These are phyloP conservation scores for Lophius piscatorius DNA, from an alignment of 2,113 vertebrate species.

Conservation along the genomic window DNA sequence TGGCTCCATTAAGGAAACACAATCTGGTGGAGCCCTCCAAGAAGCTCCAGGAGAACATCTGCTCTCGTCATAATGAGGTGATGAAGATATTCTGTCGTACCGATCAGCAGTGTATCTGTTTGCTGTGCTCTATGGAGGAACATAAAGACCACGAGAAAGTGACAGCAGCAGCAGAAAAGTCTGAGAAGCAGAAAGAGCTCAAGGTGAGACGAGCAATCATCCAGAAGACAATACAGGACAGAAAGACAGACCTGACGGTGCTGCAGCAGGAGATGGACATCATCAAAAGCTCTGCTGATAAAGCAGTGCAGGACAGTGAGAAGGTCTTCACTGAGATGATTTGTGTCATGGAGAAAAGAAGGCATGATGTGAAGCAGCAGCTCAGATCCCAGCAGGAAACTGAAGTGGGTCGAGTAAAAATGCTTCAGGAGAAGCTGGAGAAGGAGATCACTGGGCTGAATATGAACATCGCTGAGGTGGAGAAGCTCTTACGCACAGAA, in stretches of 20 bases:
- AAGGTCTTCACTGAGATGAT: no score
- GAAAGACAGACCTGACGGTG: neutral
- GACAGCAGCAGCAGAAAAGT: neutral
- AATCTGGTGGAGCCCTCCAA: no score
- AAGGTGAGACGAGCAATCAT: neutral
- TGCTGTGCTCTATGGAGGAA: neutral
- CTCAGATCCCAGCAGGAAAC: no score
- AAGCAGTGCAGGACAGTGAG: no score
- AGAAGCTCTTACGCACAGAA: neutral
- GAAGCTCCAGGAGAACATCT: no score
- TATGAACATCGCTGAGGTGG: neutral
- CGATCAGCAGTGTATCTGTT: neutral
- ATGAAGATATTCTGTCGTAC: constrained; percentile 3
- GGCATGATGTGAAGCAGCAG: no score
- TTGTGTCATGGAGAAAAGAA: no score
- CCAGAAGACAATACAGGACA: neutral
- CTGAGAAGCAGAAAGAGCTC: neutral
- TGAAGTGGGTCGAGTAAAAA: neutral
- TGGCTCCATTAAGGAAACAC: no score
- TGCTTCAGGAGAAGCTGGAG: neutral
- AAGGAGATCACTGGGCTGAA: neutral
- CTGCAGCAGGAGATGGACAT: neutral
- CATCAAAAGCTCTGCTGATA: neutral
- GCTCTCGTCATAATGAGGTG: no score
- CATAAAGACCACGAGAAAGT: neutral